A percentile compares a stretch with the other conserved stretches of the same genome.
These are phyloP conservation scores for Alcedo atthis DNA, from an alignment of 2,797 vertebrate species.

Conservation along the genomic window DNA sequence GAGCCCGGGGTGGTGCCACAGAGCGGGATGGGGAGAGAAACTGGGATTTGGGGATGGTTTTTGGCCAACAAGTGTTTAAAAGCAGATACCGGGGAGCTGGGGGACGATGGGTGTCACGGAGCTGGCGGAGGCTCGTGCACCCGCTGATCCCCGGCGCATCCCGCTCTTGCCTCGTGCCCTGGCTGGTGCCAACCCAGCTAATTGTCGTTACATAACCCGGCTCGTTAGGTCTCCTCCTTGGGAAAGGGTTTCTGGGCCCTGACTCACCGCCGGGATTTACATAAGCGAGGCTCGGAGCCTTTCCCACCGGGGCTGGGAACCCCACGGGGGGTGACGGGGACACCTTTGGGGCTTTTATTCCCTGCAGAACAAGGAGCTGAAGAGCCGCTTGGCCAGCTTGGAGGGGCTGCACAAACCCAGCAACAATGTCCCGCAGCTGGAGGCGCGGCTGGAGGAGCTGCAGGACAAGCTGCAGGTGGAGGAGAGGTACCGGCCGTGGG, in stretches of 20 bases:
- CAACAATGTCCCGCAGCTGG: slow-evolving; percentile 85
- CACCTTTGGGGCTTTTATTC: not conserved
- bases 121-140: no score
- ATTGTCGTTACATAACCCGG: not conserved
- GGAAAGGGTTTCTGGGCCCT: not conserved
- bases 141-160: not conserved
- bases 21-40: not conserved
- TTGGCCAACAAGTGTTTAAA: not conserved
- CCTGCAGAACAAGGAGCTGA: slow-evolving; percentile 90
- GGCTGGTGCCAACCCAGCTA: not conserved
- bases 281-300: not conserved
- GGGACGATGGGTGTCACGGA: accelerated
- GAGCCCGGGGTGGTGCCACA: not conserved
- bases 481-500: slow-evolving; percentile 80
- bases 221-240: not conserved
- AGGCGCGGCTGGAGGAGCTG: slow-evolving; percentile 87
- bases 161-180: not conserved
- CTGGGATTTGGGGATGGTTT: not conserved
- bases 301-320: not conserved
- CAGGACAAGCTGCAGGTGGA: slow-evolving; percentile 88
- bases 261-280: not conserved
- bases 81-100: accelerated
- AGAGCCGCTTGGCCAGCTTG: slow-evolving; percentile 85
- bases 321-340: not conserved
- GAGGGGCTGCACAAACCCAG: slow-evolving; percentile 89